phyloP scores from a whole-genome alignment of 2,888 invertebrate species.

The Drosophila glabriapex region DNA sequence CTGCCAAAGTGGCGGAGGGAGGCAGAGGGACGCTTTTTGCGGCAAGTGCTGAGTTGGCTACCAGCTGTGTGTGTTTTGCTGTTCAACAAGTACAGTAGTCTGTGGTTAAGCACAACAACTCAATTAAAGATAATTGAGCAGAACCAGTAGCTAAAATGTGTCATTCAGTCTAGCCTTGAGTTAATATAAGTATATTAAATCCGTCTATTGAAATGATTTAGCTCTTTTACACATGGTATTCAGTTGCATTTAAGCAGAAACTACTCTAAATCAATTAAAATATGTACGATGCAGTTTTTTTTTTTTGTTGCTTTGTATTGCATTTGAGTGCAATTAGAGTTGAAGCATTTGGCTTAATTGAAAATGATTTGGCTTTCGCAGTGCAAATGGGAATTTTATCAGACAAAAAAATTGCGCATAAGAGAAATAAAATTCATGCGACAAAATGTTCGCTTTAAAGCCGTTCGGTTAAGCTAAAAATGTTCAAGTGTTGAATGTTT shows the following conservation, averaged over 20 bases:
- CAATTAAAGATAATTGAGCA: constrained; percentile 1
- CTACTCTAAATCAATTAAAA: constrained; percentile 51
- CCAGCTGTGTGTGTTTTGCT: constrained; percentile 31
- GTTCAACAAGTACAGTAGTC: constrained; percentile 50
- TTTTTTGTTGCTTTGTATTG: constrained; percentile 33
- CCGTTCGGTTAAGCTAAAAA: constrained; percentile 7
- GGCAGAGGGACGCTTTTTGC: neutral
- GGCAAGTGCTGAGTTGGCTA: constrained; percentile 9
- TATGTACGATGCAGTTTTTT: constrained; percentile 16
- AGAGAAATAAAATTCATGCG: constrained; percentile 1
- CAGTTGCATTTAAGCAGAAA: constrained; percentile 20
- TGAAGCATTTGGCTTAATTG: constrained; percentile 68
- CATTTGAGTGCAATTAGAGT: constrained; percentile 53
- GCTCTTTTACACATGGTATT: neutral
- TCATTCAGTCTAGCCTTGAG: neutral
- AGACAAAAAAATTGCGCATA: constrained; percentile 13
- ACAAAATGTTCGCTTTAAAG: constrained; percentile 4
- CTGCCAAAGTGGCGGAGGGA: neutral
- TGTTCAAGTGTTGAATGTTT: constrained; percentile 17
- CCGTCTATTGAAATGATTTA: neutral
- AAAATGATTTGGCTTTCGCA: constrained; percentile 56
- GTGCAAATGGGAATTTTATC: constrained; percentile 10
- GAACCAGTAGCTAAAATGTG: neutral
- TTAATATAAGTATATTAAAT: neutral
- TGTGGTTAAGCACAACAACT: constrained; percentile 18